Conservation (phyloP, 2,888 invertebrate genomes). For the Petrolisthes manimaculis region DNA sequence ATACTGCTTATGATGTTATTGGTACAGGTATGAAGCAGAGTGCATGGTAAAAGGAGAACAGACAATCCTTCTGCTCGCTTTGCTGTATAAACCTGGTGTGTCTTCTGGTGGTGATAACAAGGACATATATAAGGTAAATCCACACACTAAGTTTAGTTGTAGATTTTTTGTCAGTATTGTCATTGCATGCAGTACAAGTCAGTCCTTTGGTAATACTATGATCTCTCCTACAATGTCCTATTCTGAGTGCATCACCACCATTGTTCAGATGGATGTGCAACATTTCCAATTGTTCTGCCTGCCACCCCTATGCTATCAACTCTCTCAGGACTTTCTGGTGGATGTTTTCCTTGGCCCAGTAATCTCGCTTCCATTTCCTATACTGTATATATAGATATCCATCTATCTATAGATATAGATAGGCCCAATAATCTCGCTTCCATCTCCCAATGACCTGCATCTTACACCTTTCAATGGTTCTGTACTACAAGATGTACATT, state of each 20-base stretch:
- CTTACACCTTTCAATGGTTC: too few species aligned
- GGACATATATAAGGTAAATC: conserved; percentile 52
- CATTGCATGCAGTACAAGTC: not conserved
- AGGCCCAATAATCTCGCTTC: too few species aligned
- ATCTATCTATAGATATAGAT: too few species aligned
- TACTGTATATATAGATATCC: too few species aligned
- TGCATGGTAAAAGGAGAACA: conserved; percentile 55
- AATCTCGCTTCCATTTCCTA: too few species aligned
- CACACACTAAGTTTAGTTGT: too few species aligned
- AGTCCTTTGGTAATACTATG: not conserved
- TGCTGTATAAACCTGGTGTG: conserved; percentile 39
- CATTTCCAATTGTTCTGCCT: not conserved
- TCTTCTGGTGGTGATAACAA: conserved; percentile 33
- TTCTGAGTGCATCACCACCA: not conserved
- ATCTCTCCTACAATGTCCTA: not conserved
- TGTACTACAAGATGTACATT: too few species aligned
- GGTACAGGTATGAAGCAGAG: conserved; percentile 48
- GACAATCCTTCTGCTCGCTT: conserved; percentile 36
- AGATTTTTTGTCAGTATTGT: not conserved
- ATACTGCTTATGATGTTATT: not conserved
- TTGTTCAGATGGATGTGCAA: not conserved
- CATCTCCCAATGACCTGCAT: too few species aligned
- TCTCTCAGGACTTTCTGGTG: too few species aligned
- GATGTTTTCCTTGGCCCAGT: too few species aligned
- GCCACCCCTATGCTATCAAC: not conserved